A percentile compares a stretch with the other conserved stretches of the same genome.
These are phyloP conservation scores for Eurytoma californica DNA, from an alignment of 2,888 invertebrate genomes.

Conservation along the genomic window DNA sequence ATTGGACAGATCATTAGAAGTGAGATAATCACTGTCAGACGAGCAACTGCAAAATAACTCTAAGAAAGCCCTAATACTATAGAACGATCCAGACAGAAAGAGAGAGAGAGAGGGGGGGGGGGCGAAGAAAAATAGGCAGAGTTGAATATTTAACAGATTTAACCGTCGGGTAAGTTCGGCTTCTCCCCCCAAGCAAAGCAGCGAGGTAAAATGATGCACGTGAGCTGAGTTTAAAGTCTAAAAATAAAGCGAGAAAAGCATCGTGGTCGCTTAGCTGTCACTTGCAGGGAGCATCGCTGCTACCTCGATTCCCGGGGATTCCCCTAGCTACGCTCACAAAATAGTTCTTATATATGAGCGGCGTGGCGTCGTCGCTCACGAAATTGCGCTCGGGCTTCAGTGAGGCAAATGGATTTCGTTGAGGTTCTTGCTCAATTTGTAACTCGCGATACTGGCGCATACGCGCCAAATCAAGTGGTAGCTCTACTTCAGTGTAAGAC, in stretches of 20 bases:
- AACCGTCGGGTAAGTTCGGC: not conserved
- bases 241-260: slow-evolving; percentile 15
- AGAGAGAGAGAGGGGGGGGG: too few species aligned
- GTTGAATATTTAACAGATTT: too few species aligned
- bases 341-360: slow-evolving; percentile 85
- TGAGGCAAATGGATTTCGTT: slow-evolving; percentile 81
- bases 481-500: slow-evolving; percentile 82
- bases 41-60: too few species aligned
- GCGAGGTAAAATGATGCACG: not conserved
- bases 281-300: not conserved
- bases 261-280: too few species aligned
- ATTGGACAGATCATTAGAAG: too few species aligned
- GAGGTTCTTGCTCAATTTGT: slow-evolving; percentile 77
- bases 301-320: slow-evolving; percentile 21
- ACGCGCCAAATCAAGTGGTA: slow-evolving; percentile 79
- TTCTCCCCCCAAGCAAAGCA: not conserved
- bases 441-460: slow-evolving; percentile 77
- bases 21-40: too few species aligned
- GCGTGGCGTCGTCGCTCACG: slow-evolving; percentile 83
- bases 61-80: too few species aligned
- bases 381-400: slow-evolving; percentile 85
- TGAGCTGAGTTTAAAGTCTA: not conserved
- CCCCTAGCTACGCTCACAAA: slow-evolving; percentile 68
- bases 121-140: too few species aligned
- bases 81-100: too few species aligned